These are phyloP conservation scores for Sarotherodon lohbergeri DNA, from an alignment of 2,113 vertebrate genomes.

Conservation along the genomic window DNA sequence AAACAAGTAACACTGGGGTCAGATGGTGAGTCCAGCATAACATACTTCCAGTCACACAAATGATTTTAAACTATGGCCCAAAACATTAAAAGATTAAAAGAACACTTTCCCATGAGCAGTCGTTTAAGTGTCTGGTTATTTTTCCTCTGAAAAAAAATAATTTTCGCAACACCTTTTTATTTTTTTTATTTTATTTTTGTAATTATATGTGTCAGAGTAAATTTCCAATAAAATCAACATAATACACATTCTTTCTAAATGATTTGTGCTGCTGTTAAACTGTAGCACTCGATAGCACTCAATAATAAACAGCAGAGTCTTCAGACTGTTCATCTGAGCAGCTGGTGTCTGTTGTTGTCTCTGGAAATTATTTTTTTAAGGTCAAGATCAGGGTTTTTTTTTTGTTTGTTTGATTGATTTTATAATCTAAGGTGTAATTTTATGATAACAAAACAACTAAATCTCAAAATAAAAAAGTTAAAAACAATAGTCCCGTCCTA, in stretches of 20 bases:
- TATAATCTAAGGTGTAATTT: background rate
- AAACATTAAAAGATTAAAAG: background rate
- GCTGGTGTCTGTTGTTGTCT: background rate
- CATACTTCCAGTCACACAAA: background rate
- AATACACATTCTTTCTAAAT: background rate
- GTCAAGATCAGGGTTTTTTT: background rate
- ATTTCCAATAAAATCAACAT: background rate
- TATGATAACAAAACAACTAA: background rate
- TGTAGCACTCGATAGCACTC: background rate
- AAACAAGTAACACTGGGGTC: accelerated
- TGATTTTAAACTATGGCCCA: accelerated
- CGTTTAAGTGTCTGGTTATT: accelerated
- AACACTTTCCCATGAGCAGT: background rate
- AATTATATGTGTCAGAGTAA: background rate
- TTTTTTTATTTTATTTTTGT: background rate
- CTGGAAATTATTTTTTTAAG: too few species aligned
- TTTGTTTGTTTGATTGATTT: background rate
- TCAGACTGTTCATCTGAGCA: background rate
- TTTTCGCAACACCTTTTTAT: background rate
- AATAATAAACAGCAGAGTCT: background rate
- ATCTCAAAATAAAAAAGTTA: background rate
- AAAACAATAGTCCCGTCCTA: background rate
- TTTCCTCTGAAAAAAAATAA: background rate
- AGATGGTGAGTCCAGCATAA: background rate
- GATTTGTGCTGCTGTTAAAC: background rate